Base-by-base conservation (phyloP, 2,888 invertebrate species). In the Lissonota sp. region DNA sequence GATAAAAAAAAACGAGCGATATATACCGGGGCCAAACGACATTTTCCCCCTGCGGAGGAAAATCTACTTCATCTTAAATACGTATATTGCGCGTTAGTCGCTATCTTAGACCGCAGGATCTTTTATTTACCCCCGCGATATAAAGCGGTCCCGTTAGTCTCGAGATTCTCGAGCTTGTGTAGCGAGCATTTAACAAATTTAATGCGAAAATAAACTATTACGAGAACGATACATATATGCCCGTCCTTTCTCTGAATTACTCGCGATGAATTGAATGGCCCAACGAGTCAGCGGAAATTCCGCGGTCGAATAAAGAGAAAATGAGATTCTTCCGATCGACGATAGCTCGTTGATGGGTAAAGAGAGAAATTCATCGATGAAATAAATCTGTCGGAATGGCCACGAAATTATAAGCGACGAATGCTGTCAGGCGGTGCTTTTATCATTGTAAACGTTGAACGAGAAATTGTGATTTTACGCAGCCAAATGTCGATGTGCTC, bases 111-210 rank as follows among this genome's bases (percentile, higher is more conserved):
- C 10, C 49, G 53, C 37, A 26, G 42, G 58, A 12, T 4, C 37
- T 62, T 49, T 72, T 72, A 72, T 72, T 71, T 63, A 49, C n/a
- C 53, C 6, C n/a, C 14, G 42, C 42, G 70, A 39, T 70, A 51
- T 14, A 37, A 6, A 12, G 37, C 6, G 37, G 6, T 10, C 37
- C 39, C 39, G 40, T 67, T 55, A 26, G 26, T 26, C 26, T 26
- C 26, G 26, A 26, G 1, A 3, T 26, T 26, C 26, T 26, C 26
- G 26, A 26, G 26, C 26, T 26, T 26, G 26, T 26, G 55, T 42
- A 37, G 39, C 44, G 40, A 14, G 53, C 63, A 46, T 63, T 44
- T 46, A 40, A 63, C 44, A 55, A 77, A 70, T 77, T 70, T 58
- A 16, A 42, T 57, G 63, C 8, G 39, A 53, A 71, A 51, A 51